phyloP scores from a whole-genome alignment of 2,888 invertebrate species.

The Glyphotaelius pellucidus region DNA sequence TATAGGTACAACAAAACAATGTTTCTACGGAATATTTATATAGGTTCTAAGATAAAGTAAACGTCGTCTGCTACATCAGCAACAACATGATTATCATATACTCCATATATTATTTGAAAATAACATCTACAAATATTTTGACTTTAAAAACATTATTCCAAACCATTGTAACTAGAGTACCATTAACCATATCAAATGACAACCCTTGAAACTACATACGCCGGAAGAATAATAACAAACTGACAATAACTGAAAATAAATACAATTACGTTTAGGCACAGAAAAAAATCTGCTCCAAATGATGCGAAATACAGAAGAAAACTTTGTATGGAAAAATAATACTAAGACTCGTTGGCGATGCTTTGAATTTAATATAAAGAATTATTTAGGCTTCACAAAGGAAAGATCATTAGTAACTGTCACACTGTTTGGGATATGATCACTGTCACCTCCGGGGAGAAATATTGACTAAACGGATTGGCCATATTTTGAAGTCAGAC shows the following conservation, averaged over 20 bases:
- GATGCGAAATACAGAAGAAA: slow-evolving; percentile 32
- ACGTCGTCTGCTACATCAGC: background rate
- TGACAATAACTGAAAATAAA: background rate
- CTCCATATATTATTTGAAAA: background rate
- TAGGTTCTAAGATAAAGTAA: background rate
- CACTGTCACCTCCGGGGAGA: slow-evolving; percentile 55
- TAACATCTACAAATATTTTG: background rate
- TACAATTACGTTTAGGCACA: background rate
- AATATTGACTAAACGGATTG: slow-evolving; percentile 54
- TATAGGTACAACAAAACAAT: background rate
- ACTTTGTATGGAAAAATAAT: slow-evolving; percentile 27
- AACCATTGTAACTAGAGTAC: background rate
- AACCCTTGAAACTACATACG: background rate
- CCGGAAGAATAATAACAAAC: background rate
- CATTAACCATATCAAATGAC: background rate
- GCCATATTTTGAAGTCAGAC: slow-evolving; percentile 50
- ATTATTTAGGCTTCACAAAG: slow-evolving; percentile 29
- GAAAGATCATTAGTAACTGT: slow-evolving; percentile 64
- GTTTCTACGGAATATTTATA: background rate
- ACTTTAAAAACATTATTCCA: background rate
- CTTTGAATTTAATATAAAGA: slow-evolving; percentile 38
- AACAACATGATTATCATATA: background rate
- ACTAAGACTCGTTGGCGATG: slow-evolving; percentile 17
- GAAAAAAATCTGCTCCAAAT: slow-evolving; percentile 25
- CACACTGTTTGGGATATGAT: slow-evolving; percentile 57